Percentiles rank a stretch among this genome's conserved stretches.
phyloP scores from a whole-genome alignment of 2,888 invertebrate genomes.

The Heliconius aoede region DNA sequence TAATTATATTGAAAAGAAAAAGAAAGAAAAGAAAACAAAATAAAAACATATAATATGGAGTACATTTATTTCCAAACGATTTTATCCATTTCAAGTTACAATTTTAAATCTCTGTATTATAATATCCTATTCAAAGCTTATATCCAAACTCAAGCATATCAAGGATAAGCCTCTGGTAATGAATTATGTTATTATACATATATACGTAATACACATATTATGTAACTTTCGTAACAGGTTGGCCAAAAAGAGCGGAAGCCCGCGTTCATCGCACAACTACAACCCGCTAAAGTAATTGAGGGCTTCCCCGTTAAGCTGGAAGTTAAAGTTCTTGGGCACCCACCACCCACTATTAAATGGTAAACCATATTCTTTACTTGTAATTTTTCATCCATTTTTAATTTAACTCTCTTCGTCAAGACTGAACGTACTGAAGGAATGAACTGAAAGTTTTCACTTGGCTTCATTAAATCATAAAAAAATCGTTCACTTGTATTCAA shows the following conservation, averaged over 20 bases:
- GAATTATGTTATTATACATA: not conserved
- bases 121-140: too few species aligned
- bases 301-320: constrained; percentile 92
- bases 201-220: not conserved
- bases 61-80: too few species aligned
- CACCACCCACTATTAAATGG: constrained; percentile 91
- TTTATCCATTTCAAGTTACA: too few species aligned
- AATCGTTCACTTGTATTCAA: not conserved
- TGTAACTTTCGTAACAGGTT: constrained; percentile 63
- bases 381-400: not conserved
- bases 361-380: constrained; percentile 56
- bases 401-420: not conserved
- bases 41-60: too few species aligned
- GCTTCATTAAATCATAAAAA: not conserved
- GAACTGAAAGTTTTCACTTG: not conserved
- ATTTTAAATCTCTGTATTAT: too few species aligned
- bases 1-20: too few species aligned
- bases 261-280: constrained; percentile 88
- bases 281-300: constrained; percentile 90
- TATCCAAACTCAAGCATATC: too few species aligned
- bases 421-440: not conserved
- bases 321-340: constrained; percentile 91
- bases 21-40: too few species aligned
- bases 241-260: constrained; percentile 90
- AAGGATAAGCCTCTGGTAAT: too few species aligned